Base-by-base conservation (phyloP, 2,888 invertebrate genomes). In the Boloria euphrosyne region DNA sequence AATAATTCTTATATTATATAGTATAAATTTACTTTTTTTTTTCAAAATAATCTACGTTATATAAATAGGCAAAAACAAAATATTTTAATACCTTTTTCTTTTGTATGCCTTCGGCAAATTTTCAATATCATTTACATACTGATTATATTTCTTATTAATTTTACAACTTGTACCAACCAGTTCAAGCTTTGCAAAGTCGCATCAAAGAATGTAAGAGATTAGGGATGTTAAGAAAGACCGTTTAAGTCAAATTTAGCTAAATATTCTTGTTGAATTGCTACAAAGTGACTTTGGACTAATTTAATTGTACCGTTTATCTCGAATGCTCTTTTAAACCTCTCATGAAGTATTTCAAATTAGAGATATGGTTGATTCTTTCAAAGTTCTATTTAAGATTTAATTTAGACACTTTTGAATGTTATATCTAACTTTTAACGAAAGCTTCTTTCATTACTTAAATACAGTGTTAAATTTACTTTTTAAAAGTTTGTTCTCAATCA, bases 201-300 rank as follows among this genome's bases (percentile, higher is more conserved):
- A 58, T 64, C 54, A 62, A 68, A 65, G 57, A 65, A 65, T 65
- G 49, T 57, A 58, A 68, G 57, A 62, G 67, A 69, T 67, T 65
- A 62, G 51, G 51, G 65, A 69, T 62, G 60, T 65, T 61, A 62
- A 67, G 58, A 58, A 61, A 68, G 65, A 66, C 51, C 43, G 52
- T 61, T 70, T 55, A 62, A 67, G 58, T 67, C 69, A 27, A 69
- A 66, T 63, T 69, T 66, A 43, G 63, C 63, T 61, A 51, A 66
- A 66, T 67, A 61, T 58, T 65, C 55, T 69, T 54, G 61, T 62
- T 53, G 57, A 62, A 66, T 62, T 52, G 57, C 52, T 53, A 51
- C 44, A 61, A 69, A 57, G 64, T 62, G 62, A 64, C 64, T 64
- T 67, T 60, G 47, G 64, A 44, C 43, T 62, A 61, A 64, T 61